Evolutionary conservation across 2,797 vertebrate species (phyloP).

Genomic region (Hydrocynus forskahlii): DNA sequence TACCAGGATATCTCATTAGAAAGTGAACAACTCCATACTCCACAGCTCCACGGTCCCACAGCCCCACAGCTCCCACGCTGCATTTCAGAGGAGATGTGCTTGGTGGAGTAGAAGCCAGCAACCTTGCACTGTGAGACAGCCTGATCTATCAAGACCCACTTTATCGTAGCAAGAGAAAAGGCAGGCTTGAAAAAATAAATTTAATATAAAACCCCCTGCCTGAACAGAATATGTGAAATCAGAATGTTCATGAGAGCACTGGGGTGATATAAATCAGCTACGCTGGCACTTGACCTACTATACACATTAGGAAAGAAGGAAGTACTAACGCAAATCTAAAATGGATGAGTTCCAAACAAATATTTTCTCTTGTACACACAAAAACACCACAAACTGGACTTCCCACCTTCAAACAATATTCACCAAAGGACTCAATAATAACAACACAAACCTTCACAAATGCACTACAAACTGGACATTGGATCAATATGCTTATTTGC

Average conservation of each 20-base stretch:
- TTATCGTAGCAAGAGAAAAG: neutral
- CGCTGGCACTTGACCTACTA: neutral
- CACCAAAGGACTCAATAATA: no score
- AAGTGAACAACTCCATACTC: neutral
- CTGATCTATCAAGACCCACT: slow-evolving; percentile 23
- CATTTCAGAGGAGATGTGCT: neutral
- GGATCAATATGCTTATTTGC: no score
- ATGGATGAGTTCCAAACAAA: neutral
- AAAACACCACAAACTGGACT: no score
- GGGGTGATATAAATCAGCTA: neutral
- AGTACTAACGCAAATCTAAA: neutral
- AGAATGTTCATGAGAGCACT: neutral
- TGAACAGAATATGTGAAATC: neutral
- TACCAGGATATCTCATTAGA: slow-evolving; percentile 37
- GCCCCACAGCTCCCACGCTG: neutral
- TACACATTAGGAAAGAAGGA: slow-evolving; percentile 5
- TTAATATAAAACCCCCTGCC: neutral
- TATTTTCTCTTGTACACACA: no score
- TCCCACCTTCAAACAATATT: no score
- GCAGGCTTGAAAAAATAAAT: slow-evolving; percentile 11
- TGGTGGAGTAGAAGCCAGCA: slow-evolving; percentile 2
- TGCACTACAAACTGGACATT: no score
- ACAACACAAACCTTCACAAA: no score
- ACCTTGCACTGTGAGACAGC: neutral
- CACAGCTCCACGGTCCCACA: neutral